phyloP scores from a whole-genome alignment of 2,888 invertebrate genomes.

The Cylindroiulus punctatus region DNA sequence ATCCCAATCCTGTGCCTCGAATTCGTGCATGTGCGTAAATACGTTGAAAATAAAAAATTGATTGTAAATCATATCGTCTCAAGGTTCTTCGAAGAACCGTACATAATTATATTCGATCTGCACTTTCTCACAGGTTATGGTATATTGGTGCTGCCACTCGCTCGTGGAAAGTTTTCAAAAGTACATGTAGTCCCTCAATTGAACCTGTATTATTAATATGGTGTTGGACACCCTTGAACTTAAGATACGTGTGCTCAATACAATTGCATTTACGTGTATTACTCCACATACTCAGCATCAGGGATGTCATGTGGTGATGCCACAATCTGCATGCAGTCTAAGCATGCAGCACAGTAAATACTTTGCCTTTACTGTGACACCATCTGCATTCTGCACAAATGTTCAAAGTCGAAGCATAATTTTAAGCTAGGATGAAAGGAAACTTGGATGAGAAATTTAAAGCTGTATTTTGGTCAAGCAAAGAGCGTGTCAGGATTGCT shows the following conservation, averaged over 20 bases:
- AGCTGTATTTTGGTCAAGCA: slow-evolving; percentile 1
- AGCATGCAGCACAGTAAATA: too few species aligned
- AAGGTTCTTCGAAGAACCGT: background rate
- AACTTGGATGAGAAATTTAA: background rate
- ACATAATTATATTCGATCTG: background rate
- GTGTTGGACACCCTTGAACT: too few species aligned
- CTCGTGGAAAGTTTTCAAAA: too few species aligned
- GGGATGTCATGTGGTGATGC: too few species aligned
- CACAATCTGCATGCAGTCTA: too few species aligned
- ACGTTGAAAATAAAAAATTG: background rate
- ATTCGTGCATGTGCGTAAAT: background rate
- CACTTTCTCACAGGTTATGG: too few species aligned
- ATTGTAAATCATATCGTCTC: background rate
- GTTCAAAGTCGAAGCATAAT: background rate
- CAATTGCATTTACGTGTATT: too few species aligned
- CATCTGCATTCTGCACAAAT: background rate
- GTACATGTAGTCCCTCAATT: too few species aligned
- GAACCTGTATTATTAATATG: too few species aligned
- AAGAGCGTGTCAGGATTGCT: slow-evolving; percentile 38
- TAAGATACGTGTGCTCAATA: too few species aligned
- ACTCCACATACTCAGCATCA: too few species aligned
- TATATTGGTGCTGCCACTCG: too few species aligned
- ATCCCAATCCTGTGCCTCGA: background rate
- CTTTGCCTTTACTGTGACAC: background rate
- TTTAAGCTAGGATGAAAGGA: background rate